Base-by-base conservation (phyloP, 2,113 vertebrate genomes). In the Pavo muticus region DNA sequence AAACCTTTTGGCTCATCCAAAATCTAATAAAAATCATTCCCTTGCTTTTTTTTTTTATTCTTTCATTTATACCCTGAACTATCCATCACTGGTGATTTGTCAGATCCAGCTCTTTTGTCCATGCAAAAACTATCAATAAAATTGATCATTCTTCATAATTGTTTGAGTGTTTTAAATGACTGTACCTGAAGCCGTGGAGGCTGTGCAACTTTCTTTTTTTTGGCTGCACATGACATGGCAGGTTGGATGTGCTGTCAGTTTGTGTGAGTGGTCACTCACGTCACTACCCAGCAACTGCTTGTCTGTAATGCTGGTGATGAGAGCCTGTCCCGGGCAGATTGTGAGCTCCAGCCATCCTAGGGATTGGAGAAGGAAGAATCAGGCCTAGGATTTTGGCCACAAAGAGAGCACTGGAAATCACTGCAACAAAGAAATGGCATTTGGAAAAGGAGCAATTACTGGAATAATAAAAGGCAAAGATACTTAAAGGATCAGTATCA, bases 321-420 rank as follows among this genome's bases (percentile, higher is more conserved):
- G 42, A 73, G 19, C 12, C 9, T 24, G n/a, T 6, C 32, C 48
- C n/a, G 9, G 14, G 39, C 6, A 21, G 35, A 6, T 29, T 5
- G 19, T 25, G 54, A 40, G 24, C 2, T 0, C 47, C 32, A 61
- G 18, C 8, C 2, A 0, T 44, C 40, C 42, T 12, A 14, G 32
- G 27, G 40, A 56, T 12, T 25, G 29, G 48, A 32, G 63, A 37
- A 59, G 35, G 50, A 32, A 6, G 39, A 23, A 25, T 39, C 35
- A 2, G 1, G 8, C 37, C 25, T 40, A 14, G 20, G 45, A 32
- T 76, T 64, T 54, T 14, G 44, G 57, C 29, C 56, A 63, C 23
- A 45, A 19, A 74, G 35, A 5, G 47, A 45, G 47, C 24, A 8
- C n/a, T 70, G 73, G 44, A 64, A 71, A 42, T 75, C 64, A 39